Evolutionary conservation across 2,888 invertebrate genomes (phyloP), one percentile per base, ranked within the genome.

Genomic region (Drosophila fulvimacula): DNA sequence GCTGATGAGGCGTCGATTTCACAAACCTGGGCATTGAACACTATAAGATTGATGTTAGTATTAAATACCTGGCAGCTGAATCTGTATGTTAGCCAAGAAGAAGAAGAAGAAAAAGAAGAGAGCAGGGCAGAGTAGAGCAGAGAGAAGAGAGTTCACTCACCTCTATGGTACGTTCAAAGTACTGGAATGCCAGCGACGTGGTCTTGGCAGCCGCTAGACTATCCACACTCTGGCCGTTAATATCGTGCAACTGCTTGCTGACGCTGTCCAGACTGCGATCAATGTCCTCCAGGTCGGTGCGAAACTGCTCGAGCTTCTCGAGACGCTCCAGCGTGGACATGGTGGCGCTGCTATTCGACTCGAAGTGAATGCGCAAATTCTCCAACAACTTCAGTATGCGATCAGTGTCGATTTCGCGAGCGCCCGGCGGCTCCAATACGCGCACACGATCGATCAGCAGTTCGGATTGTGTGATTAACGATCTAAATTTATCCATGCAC

Each of bases 101-200:
- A 15, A 42, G 42, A 15, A 24, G 24, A 27, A 27, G 27, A 5
- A 9, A 6, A 9, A 7, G 44, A 15, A 9, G 42, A 44, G 15
- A n/a, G n/a, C n/a, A n/a, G n/a, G n/a, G n/a, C n/a, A n/a, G 27
- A 7, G 27, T 7, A 30, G 27, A 30, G 24, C 3, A 24, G 9
- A 9, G 44, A 46, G n/a, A 3, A 39, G n/a, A 72, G 19, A 72
- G 82, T 61, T 72, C 75, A 92, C 93, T 93, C 93, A 96, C 96
- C 93, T 95, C 94, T 76, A 96, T 95, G 58, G 96, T 96, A 91
- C 95, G 95, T 92, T 97, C 96, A 91, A 97, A 96, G 85, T 95
- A 95, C 71, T 94, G 94, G 90, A 96, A 97, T 36, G 96, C 95
- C 76, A 94, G 93, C 7, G 95, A 95, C 48, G 95, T 95, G 58